Conservation (phyloP, 2,888 invertebrate species). For the Ennomos erosarius region DNA sequence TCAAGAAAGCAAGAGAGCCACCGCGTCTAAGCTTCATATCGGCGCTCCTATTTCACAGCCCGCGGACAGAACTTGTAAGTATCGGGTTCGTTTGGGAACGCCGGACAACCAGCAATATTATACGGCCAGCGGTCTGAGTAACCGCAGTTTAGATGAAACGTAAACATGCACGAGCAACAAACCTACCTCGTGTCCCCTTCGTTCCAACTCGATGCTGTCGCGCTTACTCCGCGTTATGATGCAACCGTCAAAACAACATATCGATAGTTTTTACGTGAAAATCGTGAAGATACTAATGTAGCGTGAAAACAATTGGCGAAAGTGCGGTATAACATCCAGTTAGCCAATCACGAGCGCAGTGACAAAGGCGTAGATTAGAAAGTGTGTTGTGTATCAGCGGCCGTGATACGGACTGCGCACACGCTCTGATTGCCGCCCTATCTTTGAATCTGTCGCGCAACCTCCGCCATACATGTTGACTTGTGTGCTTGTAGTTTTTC, state of each 20-base stretch:
- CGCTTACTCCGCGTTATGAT: conserved; percentile 49
- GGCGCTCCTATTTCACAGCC: conserved; percentile 76
- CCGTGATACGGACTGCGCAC: conserved; percentile 73
- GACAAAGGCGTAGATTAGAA: conserved; percentile 85
- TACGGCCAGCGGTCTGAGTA: conserved; percentile 54
- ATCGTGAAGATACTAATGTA: conserved; percentile 75
- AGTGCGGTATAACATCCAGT: conserved; percentile 75
- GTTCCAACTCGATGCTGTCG: conserved; percentile 36
- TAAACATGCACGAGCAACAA: conserved; percentile 39
- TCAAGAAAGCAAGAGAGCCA: conserved; percentile 69
- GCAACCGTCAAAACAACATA: conserved; percentile 62
- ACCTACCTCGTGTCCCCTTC: conserved; percentile 30
- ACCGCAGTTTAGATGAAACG: conserved; percentile 66
- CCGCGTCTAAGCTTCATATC: conserved; percentile 74
- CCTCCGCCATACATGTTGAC: conserved; percentile 42
- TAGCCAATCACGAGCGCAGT: conserved; percentile 78
- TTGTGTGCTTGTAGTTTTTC: conserved; percentile 4
- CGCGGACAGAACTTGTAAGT: conserved; percentile 53
- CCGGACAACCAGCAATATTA: conserved; percentile 69
- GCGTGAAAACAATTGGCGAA: conserved; percentile 85
- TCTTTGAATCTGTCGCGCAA: conserved; percentile 78
- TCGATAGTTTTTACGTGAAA: conserved; percentile 63
- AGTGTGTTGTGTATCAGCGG: conserved; percentile 81
- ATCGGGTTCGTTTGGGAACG: conserved; percentile 68
- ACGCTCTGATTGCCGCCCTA: conserved; percentile 83